Percentiles rank a stretch among this genome's conserved stretches.
Conservation (phyloP, 92 coral and sea anemone species). For the Porites lobata region DNA sequence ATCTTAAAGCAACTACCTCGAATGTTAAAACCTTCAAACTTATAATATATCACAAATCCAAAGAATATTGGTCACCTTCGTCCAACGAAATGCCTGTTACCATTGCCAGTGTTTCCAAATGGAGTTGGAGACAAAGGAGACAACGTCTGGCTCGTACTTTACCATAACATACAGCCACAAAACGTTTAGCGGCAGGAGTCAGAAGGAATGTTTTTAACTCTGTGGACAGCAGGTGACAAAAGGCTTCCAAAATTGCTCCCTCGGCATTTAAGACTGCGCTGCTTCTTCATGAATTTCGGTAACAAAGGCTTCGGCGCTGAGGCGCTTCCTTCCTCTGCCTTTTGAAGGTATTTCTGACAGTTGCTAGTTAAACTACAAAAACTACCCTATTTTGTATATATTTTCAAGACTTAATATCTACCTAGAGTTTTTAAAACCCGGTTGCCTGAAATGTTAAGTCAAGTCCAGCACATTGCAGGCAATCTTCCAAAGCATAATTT, state of each 20-base stretch:
- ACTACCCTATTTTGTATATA: no score
- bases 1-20: not conserved
- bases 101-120: not conserved
- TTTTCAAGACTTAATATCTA: no score
- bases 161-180: not conserved
- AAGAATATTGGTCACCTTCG: no score
- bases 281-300: not conserved
- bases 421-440: no score
- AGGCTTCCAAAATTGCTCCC: not conserved
- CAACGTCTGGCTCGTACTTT: not conserved
- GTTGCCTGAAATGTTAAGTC: no score
- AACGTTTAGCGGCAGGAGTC: not conserved
- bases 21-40: not conserved
- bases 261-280: not conserved
- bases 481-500: no score
- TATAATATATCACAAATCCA: no score
- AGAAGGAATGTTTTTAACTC: not conserved
- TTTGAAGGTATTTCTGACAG: not conserved
- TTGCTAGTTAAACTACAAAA: no score
- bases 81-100: no score
- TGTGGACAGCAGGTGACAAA: not conserved
- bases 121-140: not conserved
- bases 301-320: not conserved
- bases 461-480: no score
- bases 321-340: not conserved